Base-by-base conservation (phyloP, 2,888 invertebrate genomes). In the Rhimphoctona megacephalus region DNA sequence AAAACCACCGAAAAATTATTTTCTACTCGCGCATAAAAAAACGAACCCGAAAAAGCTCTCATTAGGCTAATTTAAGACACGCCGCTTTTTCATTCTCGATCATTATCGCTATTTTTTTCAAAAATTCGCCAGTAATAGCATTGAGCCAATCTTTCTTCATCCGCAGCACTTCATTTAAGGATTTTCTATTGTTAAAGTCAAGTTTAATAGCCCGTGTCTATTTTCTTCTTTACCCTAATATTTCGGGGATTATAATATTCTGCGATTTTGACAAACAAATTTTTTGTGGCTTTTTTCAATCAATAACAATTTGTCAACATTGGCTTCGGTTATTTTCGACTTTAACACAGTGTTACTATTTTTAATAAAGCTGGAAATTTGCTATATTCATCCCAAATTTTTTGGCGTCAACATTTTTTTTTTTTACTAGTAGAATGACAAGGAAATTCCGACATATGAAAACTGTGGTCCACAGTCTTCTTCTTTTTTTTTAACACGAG, bases 1-100 rank as follows among this genome's bases (percentile, higher is more conserved):
- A 25, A 14, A 46, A 43, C 33, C 19, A 11, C 66, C 73, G 36
- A 54, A 4, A 14, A 54, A 43, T 25, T 11, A 33, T 72, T 54
- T 46, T 46, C 43, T 76, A 49, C 72, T 17, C 22, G 36, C 49
- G 14, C 46, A 52, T 39, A 43, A 79, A 5, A 66, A 6, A 72
- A 22, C 7, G 17, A 19, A 66, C 30, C 8, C n/a, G 17, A 39
- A 36, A 61, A 14, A 66, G 8, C 49, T 49, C 66, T 25, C 39
- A 43, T 57, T 74, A 6, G 33, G 14, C 36, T 73, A 17, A 52
- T 72, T 72, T 19, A 5, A 39, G 22, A 17, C 22, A 25, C 14
- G 22, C 4, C 11, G 22, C 14, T 43, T 43, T 43, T 43, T 25
- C 3, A 14, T 43, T 11, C 43, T 22, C n/a, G 5, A 22, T 70